Evolutionary conservation across 2,888 invertebrate species (phyloP).

Genomic region (Dryadula phaetusa): DNA sequence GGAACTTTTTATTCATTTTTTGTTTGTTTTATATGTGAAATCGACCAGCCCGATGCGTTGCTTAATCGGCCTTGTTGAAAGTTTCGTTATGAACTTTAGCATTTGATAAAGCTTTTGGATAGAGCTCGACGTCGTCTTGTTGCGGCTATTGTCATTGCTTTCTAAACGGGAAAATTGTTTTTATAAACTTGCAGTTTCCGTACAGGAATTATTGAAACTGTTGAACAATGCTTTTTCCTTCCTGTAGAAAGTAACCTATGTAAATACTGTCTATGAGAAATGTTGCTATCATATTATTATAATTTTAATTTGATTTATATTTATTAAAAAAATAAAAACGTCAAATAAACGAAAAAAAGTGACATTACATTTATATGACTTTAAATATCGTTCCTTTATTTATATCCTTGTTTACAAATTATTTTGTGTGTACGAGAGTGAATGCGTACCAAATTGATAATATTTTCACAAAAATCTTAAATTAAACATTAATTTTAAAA

Average conservation of each 20-base stretch:
- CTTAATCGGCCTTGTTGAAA: slow-evolving; percentile 43
- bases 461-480: neutral
- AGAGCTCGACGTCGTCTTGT: neutral
- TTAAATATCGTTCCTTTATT: neutral
- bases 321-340: too few relatives aligned
- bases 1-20: slow-evolving; percentile 65
- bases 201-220: slow-evolving; percentile 33
- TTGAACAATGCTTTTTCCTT: slow-evolving; percentile 38
- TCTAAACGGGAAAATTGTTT: slow-evolving; percentile 36
- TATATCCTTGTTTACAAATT: neutral
- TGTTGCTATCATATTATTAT: neutral
- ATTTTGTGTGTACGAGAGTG: neutral
- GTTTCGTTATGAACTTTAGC: slow-evolving; percentile 44
- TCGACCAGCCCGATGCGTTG: slow-evolving; percentile 47
- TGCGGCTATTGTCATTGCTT: slow-evolving; percentile 30
- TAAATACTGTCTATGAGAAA: neutral
- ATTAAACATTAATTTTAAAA: neutral
- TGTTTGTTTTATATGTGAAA: slow-evolving; percentile 62
- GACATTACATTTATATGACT: neutral
- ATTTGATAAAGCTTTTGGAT: slow-evolving; percentile 38
- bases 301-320: neutral
- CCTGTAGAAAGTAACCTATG: slow-evolving; percentile 37
- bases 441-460: neutral
- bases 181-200: slow-evolving; percentile 37
- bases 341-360: too few relatives aligned